phyloP scores from a whole-genome alignment of 2,888 invertebrate species.

The Drosophila niveifrons region DNA sequence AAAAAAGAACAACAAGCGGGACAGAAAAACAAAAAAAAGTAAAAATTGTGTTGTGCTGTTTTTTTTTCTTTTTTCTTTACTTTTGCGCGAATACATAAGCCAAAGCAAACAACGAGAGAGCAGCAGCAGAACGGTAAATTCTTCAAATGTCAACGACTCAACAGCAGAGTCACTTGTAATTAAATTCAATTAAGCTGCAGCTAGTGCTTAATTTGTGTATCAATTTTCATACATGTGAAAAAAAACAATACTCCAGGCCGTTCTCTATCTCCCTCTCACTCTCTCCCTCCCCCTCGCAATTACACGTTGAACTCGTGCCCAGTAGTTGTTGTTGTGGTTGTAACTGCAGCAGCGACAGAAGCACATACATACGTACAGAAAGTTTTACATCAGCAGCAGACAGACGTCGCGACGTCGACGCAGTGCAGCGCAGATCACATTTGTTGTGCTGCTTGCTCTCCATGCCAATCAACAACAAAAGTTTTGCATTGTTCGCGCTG shows the following conservation, averaged over 20 bases:
- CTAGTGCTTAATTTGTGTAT: conserved; percentile 70
- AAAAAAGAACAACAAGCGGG: conserved; percentile 30
- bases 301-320: conserved; percentile 50
- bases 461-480: conserved; percentile 66
- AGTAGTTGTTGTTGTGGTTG: conserved; percentile 30
- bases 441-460: conserved; percentile 34
- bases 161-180: conserved; percentile 64
- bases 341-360: conserved; percentile 43
- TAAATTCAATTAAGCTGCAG: conserved; percentile 81
- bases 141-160: conserved; percentile 61
- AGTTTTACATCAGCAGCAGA: conserved; percentile 12
- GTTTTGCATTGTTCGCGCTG: conserved; percentile 61
- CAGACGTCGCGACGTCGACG: conserved; percentile 16
- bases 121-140: conserved; percentile 60
- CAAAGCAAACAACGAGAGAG: conserved; percentile 55
- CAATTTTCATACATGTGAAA: conserved; percentile 51
- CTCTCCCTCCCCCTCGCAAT: not conserved
- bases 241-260: conserved; percentile 25
- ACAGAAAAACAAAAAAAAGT: conserved; percentile 23
- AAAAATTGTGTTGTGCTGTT: conserved; percentile 46
- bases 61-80: conserved; percentile 40
- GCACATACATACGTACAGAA: conserved; percentile 9
- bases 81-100: conserved; percentile 58
- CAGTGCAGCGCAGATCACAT: conserved; percentile 45
- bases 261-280: conserved; percentile 2